phyloP scores from a whole-genome alignment of 2,888 invertebrate species.

The Acanthosepion pharaonis region DNA sequence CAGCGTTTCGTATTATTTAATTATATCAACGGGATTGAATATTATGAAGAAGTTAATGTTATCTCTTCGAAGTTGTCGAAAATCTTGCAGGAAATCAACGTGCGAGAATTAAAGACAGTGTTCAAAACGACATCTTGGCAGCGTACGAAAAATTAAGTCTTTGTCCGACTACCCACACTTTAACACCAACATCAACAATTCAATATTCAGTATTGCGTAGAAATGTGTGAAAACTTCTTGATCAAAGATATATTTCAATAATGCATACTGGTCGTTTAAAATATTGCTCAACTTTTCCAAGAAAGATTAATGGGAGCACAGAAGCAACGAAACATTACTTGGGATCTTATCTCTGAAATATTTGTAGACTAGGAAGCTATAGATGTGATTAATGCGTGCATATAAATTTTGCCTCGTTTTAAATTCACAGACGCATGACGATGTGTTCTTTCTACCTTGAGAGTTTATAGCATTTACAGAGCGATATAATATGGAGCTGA shows the following conservation, averaged over 20 bases:
- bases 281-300: background rate
- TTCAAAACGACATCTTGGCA: too few species aligned
- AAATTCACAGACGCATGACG: background rate
- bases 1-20: too few species aligned
- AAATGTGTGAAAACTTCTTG: too few species aligned
- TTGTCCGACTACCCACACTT: too few species aligned
- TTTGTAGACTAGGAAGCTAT: background rate
- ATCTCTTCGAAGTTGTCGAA: too few species aligned
- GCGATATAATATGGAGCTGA: slow-evolving; percentile 16
- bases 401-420: background rate
- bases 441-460: background rate
- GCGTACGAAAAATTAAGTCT: too few species aligned
- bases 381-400: background rate
- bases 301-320: background rate
- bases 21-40: too few species aligned
- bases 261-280: background rate
- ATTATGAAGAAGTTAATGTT: too few species aligned
- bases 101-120: too few species aligned
- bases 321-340: background rate
- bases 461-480: background rate
- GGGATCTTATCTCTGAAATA: background rate
- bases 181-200: too few species aligned
- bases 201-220: too few species aligned
- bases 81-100: too few species aligned
- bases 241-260: background rate